A percentile compares a stretch with the other conserved stretches of the same genome.
These are phyloP conservation scores for Limnephilus auricula DNA, from an alignment of 2,888 invertebrate genomes.

Conservation along the genomic window DNA sequence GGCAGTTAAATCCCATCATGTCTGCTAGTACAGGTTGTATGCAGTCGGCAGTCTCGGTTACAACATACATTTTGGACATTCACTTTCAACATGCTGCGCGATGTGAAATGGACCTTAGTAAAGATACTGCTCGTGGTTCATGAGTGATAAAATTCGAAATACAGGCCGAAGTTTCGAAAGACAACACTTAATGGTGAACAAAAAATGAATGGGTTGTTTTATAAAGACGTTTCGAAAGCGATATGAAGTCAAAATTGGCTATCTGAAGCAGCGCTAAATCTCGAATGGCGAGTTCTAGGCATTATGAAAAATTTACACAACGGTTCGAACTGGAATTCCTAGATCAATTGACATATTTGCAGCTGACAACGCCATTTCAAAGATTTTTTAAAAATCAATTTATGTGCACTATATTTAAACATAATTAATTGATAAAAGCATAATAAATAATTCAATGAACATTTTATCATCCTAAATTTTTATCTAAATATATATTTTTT, in stretches of 20 bases:
- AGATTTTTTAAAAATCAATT: too few species aligned
- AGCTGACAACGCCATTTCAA: neutral
- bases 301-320: neutral
- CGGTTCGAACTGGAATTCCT: neutral
- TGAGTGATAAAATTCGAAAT: neutral
- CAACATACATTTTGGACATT: neutral
- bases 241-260: too few species aligned
- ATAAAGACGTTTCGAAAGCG: too few species aligned
- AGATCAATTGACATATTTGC: neutral
- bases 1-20: too few species aligned
- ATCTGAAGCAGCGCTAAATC: too few species aligned
- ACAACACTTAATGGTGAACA: neutral
- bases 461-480: too few species aligned
- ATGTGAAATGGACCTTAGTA: neutral
- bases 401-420: too few species aligned
- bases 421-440: too few species aligned
- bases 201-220: too few species aligned
- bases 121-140: neutral
- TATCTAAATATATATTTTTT: too few species aligned
- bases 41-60: neutral
- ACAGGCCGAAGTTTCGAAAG: neutral
- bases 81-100: neutral
- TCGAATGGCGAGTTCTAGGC: neutral
- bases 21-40: neutral
- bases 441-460: too few species aligned